phyloP scores from a whole-genome alignment of 2,113 vertebrate genomes.

The Oncorhynchus kisutch region DNA sequence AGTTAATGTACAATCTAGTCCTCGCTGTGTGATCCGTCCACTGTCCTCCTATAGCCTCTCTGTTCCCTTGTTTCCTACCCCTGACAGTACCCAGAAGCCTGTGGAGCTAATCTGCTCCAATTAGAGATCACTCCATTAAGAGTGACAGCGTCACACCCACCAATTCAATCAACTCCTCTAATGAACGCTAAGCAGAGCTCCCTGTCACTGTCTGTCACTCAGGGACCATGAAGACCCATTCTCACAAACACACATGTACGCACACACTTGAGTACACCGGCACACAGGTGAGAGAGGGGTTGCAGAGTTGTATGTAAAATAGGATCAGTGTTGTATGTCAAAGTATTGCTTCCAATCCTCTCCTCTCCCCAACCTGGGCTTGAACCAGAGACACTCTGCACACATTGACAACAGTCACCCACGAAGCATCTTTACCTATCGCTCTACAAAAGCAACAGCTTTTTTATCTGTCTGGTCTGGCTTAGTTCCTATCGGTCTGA shows the following conservation, averaged over 20 bases:
- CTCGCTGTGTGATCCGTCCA: not conserved
- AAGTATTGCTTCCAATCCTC: too few relatives aligned
- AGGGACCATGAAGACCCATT: constrained; percentile 37
- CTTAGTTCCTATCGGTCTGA: too few relatives aligned
- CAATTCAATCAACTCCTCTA: constrained; percentile 64
- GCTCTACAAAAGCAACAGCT: too few relatives aligned
- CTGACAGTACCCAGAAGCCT: constrained; percentile 58
- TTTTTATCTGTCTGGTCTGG: too few relatives aligned
- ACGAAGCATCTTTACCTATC: too few relatives aligned
- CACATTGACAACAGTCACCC: too few relatives aligned
- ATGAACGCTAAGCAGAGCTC: constrained; percentile 66
- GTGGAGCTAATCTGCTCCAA: constrained; percentile 54
- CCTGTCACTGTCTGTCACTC: constrained; percentile 24
- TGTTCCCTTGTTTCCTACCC: constrained; percentile 35
- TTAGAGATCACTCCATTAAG: constrained; percentile 71
- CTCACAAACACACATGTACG: not conserved
- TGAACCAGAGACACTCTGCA: too few relatives aligned
- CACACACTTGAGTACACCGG: not conserved
- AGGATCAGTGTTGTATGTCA: too few relatives aligned
- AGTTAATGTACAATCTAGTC: too few relatives aligned
- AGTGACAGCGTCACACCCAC: constrained; percentile 68
- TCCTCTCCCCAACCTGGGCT: too few relatives aligned
- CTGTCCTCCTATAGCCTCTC: constrained; percentile 11
- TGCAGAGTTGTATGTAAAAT: too few relatives aligned
- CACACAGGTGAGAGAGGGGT: not conserved